Percentiles rank a stretch among this genome's conserved stretches.
Evolutionary conservation across 1,140 invertebrate species (phyloP).

Genomic region (Phortica variegata): DNA sequence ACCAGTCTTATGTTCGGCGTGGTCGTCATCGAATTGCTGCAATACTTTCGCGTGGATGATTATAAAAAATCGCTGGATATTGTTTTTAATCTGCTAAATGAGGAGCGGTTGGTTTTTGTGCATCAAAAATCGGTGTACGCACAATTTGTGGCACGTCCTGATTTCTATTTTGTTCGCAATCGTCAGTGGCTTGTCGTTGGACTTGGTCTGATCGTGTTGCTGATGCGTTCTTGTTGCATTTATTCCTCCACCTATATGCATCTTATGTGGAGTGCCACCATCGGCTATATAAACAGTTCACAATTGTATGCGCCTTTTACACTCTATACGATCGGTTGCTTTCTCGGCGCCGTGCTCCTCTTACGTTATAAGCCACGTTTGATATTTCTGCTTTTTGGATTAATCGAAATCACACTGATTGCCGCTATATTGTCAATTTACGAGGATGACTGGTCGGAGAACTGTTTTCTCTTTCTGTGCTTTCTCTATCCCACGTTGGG

Average conservation of each 20-base stretch:
- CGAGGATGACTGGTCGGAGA: constrained; percentile 31
- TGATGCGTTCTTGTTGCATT: constrained; percentile 26
- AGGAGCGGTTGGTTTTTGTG: constrained; percentile 40
- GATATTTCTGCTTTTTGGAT: constrained; percentile 42
- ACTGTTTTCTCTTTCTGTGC: constrained; percentile 43
- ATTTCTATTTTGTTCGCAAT: constrained; percentile 28
- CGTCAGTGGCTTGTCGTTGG: constrained; percentile 40
- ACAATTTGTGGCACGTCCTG: constrained; percentile 35
- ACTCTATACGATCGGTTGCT: constrained; percentile 31
- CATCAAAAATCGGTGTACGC: constrained; percentile 34
- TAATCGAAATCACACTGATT: constrained; percentile 40
- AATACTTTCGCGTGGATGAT: constrained; percentile 32
- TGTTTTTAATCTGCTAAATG: constrained; percentile 46
- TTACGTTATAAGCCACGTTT: constrained; percentile 42
- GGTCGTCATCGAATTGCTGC: constrained; percentile 42
- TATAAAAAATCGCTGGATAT: constrained; percentile 43
- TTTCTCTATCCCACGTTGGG: constrained; percentile 39
- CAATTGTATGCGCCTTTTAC: constrained; percentile 33
- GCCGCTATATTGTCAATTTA: constrained; percentile 44
- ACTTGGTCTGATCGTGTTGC: constrained; percentile 23
- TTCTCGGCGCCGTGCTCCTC: constrained; percentile 30
- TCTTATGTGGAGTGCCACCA: constrained; percentile 39
- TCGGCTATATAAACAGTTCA: constrained; percentile 19
- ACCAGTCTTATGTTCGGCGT: constrained; percentile 25
- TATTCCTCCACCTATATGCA: constrained; percentile 37